phyloP scores from a whole-genome alignment of 2,113 vertebrate species.

The Ictalurus furcatus region DNA sequence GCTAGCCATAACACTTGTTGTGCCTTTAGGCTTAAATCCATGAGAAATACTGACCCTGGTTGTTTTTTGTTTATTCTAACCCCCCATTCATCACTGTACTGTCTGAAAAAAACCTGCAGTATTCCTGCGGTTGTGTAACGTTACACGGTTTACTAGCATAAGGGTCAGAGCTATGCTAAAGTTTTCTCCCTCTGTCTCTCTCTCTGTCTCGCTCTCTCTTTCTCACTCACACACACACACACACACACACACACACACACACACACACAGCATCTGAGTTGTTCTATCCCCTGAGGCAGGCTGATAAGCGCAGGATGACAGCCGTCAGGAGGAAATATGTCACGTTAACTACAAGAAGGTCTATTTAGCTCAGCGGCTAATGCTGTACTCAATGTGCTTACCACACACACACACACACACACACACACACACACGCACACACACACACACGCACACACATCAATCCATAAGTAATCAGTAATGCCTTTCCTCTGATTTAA shows the following conservation, averaged over 20 bases:
- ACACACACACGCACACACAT: background rate
- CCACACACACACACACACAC: slow-evolving; percentile 4
- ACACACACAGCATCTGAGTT: background rate
- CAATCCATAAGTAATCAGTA: slow-evolving; percentile 27
- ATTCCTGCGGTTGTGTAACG: background rate
- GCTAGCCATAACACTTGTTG: background rate
- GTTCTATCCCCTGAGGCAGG: slow-evolving; percentile 24
- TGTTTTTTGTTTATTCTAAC: background rate
- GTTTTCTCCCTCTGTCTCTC: background rate
- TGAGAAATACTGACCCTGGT: background rate
- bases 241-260: slow-evolving; percentile 38
- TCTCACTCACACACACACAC: slow-evolving; percentile 5
- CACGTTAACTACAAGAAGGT: slow-evolving; percentile 24
- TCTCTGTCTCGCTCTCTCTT: background rate
- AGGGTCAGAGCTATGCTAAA: background rate
- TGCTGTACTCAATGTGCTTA: background rate
- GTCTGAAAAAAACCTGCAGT: background rate
- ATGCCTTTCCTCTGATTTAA: background rate
- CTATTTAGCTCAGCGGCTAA: slow-evolving; percentile 17
- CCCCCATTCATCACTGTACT: background rate
- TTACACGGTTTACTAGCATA: background rate
- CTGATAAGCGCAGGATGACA: slow-evolving; percentile 48
- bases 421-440: background rate
- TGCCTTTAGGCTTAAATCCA: background rate
- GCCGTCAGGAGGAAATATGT: slow-evolving; percentile 33